A percentile compares a stretch with the other conserved stretches of the same genome.
phyloP scores from a whole-genome alignment of 2,888 invertebrate genomes.

The Stenichneumon culpator region DNA sequence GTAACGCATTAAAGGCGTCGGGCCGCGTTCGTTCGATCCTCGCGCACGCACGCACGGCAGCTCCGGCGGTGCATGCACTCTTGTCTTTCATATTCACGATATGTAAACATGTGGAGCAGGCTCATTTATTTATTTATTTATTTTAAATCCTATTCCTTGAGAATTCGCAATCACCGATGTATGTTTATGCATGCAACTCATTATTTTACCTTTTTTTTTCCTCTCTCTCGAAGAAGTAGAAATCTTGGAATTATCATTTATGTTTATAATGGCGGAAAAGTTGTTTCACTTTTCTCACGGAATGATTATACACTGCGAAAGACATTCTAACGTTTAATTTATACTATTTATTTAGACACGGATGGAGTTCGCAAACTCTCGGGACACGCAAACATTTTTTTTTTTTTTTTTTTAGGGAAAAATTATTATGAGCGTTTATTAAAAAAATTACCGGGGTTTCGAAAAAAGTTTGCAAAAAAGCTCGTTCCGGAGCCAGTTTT shows the following conservation, averaged over 20 bases:
- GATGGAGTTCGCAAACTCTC: too few species aligned
- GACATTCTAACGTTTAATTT: neutral
- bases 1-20: neutral
- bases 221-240: slow-evolving; percentile 10
- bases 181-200: slow-evolving; percentile 8
- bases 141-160: neutral
- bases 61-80: slow-evolving; percentile 1
- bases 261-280: neutral
- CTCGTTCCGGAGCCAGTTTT: too few species aligned
- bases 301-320: neutral
- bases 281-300: slow-evolving; percentile 7
- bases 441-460: too few species aligned
- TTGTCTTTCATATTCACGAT: slow-evolving; percentile 33
- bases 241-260: slow-evolving; percentile 12
- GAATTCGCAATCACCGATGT: neutral
- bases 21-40: slow-evolving; percentile 5
- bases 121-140: slow-evolving; percentile 1
- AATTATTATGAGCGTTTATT: too few species aligned
- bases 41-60: slow-evolving; percentile 42
- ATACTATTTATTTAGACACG: too few species aligned
- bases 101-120: slow-evolving; percentile 12
- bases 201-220: slow-evolving; percentile 6
- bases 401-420: too few species aligned
- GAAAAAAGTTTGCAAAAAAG: too few species aligned
- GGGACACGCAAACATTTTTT: too few species aligned